phyloP scores from a whole-genome alignment of 2,888 invertebrate species.

The Azorinus chamasolen region DNA sequence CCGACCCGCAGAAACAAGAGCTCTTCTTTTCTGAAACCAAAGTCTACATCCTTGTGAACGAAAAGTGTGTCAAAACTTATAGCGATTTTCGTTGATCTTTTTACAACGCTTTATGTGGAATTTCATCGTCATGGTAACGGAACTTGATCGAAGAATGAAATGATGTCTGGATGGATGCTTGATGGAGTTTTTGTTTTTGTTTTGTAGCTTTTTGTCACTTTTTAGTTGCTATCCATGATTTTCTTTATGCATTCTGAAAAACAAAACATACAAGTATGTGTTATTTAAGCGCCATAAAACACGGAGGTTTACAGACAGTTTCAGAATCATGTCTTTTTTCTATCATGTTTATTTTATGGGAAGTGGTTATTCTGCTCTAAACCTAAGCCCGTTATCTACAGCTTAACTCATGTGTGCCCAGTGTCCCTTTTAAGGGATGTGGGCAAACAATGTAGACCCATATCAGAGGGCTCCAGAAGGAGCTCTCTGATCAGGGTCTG shows the following conservation, averaged over 20 bases:
- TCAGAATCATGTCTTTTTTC: too few species aligned
- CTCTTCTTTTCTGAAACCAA: constrained; percentile 40
- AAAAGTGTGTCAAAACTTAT: neutral
- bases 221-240: constrained; percentile 89
- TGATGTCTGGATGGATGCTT: constrained; percentile 34
- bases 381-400: too few species aligned
- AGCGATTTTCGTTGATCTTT: neutral
- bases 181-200: constrained; percentile 33
- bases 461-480: too few species aligned
- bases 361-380: too few species aligned
- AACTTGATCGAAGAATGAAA: constrained; percentile 25
- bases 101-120: neutral
- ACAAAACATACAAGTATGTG: constrained; percentile 89
- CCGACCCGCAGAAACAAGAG: constrained; percentile 64
- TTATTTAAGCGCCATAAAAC: too few species aligned
- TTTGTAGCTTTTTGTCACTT: constrained; percentile 16
- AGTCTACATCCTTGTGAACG: constrained; percentile 11
- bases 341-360: too few species aligned
- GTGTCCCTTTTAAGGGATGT: too few species aligned
- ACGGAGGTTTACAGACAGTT: too few species aligned
- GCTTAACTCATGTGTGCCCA: too few species aligned
- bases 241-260: constrained; percentile 96
- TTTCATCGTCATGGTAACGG: constrained; percentile 6
- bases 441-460: too few species aligned
- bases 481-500: too few species aligned